Evolutionary conservation across 1,140 invertebrate genomes (phyloP).

Genomic region (Procambarus clarkii): DNA sequence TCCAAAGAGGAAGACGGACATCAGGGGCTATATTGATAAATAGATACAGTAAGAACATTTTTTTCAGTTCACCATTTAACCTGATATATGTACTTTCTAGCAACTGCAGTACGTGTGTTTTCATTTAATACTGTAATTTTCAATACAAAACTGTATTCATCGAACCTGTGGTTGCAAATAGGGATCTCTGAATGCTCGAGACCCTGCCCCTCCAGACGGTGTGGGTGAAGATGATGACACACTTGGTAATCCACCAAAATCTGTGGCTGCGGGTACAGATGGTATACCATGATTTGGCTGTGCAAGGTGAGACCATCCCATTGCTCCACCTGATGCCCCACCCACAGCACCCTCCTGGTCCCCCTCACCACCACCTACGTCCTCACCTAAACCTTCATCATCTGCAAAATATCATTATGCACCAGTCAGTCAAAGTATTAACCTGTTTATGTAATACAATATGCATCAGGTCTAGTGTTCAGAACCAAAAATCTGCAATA

Average conservation of each 20-base stretch:
- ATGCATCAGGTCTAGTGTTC: not conserved
- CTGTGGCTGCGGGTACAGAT: constrained; percentile 33
- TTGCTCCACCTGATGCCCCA: not conserved
- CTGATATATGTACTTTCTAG: too few relatives aligned
- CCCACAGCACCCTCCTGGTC: constrained; percentile 18
- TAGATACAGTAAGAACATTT: too few relatives aligned
- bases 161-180: not conserved
- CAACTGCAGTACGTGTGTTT: too few relatives aligned
- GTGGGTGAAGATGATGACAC: constrained; percentile 42
- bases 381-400: constrained; percentile 59
- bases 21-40: too few relatives aligned
- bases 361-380: constrained; percentile 20
- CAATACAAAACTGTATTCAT: too few relatives aligned
- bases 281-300: constrained; percentile 41
- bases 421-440: not conserved
- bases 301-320: constrained; percentile 59
- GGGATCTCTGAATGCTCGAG: not conserved
- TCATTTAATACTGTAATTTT: too few relatives aligned
- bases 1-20: too few relatives aligned
- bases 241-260: constrained; percentile 14
- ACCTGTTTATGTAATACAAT: not conserved
- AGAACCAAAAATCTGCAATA: not conserved
- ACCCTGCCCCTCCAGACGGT: not conserved
- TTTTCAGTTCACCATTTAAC: too few relatives aligned
- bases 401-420: constrained; percentile 27